phyloP scores from a whole-genome alignment of 2,888 invertebrate genomes.

The Phytoseiulus persimilis region DNA sequence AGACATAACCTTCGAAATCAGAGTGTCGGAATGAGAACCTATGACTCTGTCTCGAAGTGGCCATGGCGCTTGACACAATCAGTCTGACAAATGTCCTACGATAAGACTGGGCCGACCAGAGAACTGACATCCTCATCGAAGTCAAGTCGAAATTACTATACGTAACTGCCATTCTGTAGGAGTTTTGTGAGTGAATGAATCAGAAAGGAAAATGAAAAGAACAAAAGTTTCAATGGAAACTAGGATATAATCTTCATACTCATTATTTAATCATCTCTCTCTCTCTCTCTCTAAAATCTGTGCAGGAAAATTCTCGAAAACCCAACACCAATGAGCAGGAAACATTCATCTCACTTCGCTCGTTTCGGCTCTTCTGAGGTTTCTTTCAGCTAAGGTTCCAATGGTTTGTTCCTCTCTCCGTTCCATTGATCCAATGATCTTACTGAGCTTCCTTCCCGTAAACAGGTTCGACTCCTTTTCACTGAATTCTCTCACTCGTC shows the following conservation, averaged over 20 bases:
- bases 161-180: too few species aligned
- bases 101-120: too few species aligned
- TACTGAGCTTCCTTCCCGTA: neutral
- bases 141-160: too few species aligned
- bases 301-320: neutral
- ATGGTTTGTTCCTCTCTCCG: neutral
- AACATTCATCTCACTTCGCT: neutral
- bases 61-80: too few species aligned
- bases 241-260: neutral
- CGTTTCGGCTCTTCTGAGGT: neutral
- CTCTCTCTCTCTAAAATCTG: constrained; percentile 5
- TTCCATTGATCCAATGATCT: neutral
- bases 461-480: neutral
- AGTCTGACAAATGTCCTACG: too few species aligned
- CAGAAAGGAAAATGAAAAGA: neutral
- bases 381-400: neutral
- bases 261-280: neutral
- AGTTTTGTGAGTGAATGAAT: too few species aligned
- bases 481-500: neutral
- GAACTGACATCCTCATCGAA: too few species aligned
- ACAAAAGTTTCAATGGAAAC: neutral
- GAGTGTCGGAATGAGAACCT: too few species aligned
- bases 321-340: neutral
- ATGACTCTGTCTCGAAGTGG: too few species aligned
- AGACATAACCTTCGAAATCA: too few species aligned